Base-by-base conservation (phyloP, 2,888 invertebrate species). In the Dasysyrphus tricinctus region DNA sequence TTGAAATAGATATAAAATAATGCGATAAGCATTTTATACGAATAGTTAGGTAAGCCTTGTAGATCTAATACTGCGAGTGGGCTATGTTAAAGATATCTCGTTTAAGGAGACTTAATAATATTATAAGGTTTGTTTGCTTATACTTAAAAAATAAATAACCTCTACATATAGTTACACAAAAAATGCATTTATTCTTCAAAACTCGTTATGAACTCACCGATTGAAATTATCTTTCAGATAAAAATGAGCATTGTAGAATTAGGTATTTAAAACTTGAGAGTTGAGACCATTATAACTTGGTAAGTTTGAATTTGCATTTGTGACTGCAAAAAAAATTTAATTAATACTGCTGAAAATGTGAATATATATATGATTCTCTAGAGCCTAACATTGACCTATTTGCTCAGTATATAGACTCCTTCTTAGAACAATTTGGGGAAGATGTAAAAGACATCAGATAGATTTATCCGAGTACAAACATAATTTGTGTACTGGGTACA, bases 1-100 rank as follows among this genome's bases (percentile, higher is more conserved):
- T 67, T 67, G 67, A 67, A 67, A 65, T 49, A 67, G 67, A 67
- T 67, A 67, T 67, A n/a, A 67, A 54, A 67, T 34, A 67, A 29
- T 67, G 65, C 65, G 65, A 67, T 67, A 67, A 67, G 67, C 67
- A 3, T 24, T 11, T 2, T 12, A 29, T 16, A 6, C 12, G 34
- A 32, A 67, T 49, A 37, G 34, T 67, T 67, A 37, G 49, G 49
- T 67, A 67, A 47, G 47, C 32, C 29, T 24, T 65, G 19, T 59
- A 59, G 59, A 59, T 39, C 59, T 59, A 67, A 67, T 67, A 37
- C 67, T 19, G 37, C 67, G n/a, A 49, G 49, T 49, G 67, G 42
- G 49, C 19, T 67, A 67, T 67, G 49, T 67, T 37, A 19, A 49
- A 67, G 49, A 14, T 67, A 67, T 42, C 63, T 29, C 29, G 6